phyloP scores from a whole-genome alignment of 1,140 invertebrate species.

The Drosophila miranda region DNA sequence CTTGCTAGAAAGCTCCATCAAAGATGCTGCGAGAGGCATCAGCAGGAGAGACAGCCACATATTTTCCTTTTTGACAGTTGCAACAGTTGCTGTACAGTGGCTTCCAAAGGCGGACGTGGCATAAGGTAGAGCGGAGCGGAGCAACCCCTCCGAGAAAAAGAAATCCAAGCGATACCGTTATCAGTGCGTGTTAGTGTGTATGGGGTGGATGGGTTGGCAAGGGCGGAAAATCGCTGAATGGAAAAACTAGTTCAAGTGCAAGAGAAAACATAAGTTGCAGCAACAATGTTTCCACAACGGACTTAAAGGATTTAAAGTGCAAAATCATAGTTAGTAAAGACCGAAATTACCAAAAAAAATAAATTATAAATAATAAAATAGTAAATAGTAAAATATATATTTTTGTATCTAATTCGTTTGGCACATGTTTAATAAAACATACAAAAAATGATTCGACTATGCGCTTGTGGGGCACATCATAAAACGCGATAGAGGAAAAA shows the following conservation, averaged over 20 bases:
- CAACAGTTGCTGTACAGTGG: slow-evolving; percentile 80
- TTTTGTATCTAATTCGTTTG: slow-evolving; percentile 14
- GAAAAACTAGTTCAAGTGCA: slow-evolving; percentile 71
- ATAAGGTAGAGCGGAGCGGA: slow-evolving; percentile 49
- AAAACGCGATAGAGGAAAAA: background rate
- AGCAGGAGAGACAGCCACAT: slow-evolving; percentile 67
- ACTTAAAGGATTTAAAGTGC: slow-evolving; percentile 17
- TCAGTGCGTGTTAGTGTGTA: slow-evolving; percentile 33
- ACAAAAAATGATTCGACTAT: slow-evolving; percentile 7
- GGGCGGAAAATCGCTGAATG: slow-evolving; percentile 33
- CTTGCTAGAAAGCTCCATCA: slow-evolving; percentile 47
- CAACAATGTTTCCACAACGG: slow-evolving; percentile 58
- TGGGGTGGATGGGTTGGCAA: background rate
- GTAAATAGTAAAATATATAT: slow-evolving; percentile 3
- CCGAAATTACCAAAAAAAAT: slow-evolving; percentile 16
- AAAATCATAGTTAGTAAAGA: slow-evolving; percentile 17
- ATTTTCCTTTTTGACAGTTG: slow-evolving; percentile 76
- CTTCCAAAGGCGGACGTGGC: slow-evolving; percentile 77
- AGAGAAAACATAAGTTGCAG: slow-evolving; percentile 51
- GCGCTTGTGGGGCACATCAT: slow-evolving; percentile 17
- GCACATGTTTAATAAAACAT: slow-evolving; percentile 26
- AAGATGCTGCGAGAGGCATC: slow-evolving; percentile 21
- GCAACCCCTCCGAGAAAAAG: slow-evolving; percentile 2
- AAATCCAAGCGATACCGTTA: slow-evolving; percentile 49
- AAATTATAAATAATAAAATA: no score